phyloP scores from a whole-genome alignment of 2,888 invertebrate species.

The Drosophila robusta region DNA sequence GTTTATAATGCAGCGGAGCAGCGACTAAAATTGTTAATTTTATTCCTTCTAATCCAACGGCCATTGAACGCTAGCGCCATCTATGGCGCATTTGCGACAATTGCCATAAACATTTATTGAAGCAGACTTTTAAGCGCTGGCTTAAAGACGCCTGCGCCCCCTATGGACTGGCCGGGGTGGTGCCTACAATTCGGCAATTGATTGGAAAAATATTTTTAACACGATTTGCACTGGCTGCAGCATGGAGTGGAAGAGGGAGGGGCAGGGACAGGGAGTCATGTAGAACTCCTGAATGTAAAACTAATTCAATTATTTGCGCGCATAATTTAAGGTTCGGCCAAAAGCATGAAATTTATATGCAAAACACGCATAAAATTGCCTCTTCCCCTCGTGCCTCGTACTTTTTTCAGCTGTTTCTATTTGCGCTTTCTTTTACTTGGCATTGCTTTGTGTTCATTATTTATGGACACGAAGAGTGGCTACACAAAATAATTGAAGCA shows the following conservation, averaged over 20 bases:
- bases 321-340: constrained; percentile 66
- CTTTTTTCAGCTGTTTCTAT: neutral
- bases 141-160: constrained; percentile 8
- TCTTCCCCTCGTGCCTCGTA: neutral
- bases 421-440: constrained; percentile 17
- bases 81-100: constrained; percentile 17
- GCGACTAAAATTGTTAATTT: constrained; percentile 22
- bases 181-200: constrained; percentile 60
- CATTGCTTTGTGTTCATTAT: constrained; percentile 57
- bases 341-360: constrained; percentile 75
- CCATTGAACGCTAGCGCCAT: constrained; percentile 13
- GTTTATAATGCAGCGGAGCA: constrained; percentile 34
- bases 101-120: constrained; percentile 22
- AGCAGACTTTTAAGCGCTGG: constrained; percentile 37
- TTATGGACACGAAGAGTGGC: constrained; percentile 72
- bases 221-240: constrained; percentile 47
- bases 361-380: constrained; percentile 77
- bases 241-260: no score
- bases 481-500: constrained; percentile 67
- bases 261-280: no score
- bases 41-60: neutral
- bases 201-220: constrained; percentile 75
- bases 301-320: constrained; percentile 78
- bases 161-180: constrained; percentile 5
- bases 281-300: constrained; percentile 47